Evolutionary conservation across 2,113 vertebrate species (phyloP), one percentile per base, ranked within the genome.

Genomic region (Strix aluco): DNA sequence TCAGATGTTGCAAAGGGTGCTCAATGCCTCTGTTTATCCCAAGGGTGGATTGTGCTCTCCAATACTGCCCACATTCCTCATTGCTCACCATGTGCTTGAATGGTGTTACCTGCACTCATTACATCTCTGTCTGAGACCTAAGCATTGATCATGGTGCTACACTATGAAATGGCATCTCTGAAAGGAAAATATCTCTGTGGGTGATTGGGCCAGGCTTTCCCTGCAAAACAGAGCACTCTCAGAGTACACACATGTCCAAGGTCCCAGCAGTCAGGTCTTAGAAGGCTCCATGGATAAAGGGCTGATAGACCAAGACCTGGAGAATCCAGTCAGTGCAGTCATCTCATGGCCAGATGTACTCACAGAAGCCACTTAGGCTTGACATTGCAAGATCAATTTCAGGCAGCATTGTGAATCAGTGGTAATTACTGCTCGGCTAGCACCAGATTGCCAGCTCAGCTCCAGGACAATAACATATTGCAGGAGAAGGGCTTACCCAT

Each of bases 81-180:
- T 6, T 34, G 62, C 25, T 71, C 42, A 36, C 0, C 2, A 12
- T 0, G 0, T 27, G 22, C 4, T 1, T 61, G 47, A 19, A 52
- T n/a, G 26, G 3, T 46, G 66, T 57, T 47, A 21, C 34, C 47
- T 30, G 17, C 29, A 13, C 26, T 40, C 22, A 3, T 19, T 18
- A 8, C 0, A 0, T 12, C 6, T 55, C 61, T 66, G 26, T 17
- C 29, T 55, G 57, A 79, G 44, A 65, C 30, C 27, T 2, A 57
- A 47, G 7, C 58, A 22, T 38, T 52, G 8, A 25, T 59, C 20
- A 11, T 13, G 22, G 8, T 16, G 15, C 9, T 42, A 3, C 1
- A 4, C 9, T n/a, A 6, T 13, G 46, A 62, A 81, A 51, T 14
- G 18, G 2, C 49, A 52, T 8, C 36, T 81, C 26, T 72, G 40